phyloP scores from a whole-genome alignment of 2,797 vertebrate species.

The Ataeniobius toweri region DNA sequence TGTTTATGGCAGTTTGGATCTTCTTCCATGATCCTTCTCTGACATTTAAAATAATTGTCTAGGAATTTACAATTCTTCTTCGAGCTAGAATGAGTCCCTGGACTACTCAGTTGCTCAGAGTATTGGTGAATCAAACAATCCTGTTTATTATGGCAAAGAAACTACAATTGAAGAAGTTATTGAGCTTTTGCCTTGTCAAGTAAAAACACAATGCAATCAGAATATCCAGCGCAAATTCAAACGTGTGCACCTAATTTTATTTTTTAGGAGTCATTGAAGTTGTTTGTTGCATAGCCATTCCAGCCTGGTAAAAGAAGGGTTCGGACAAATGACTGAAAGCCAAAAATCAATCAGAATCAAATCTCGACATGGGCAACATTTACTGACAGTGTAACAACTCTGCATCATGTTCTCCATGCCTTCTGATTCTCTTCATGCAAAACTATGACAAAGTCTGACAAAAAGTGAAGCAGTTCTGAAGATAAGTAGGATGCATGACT shows the following conservation, averaged over 20 bases:
- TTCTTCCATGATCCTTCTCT: no score
- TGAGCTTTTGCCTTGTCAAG: not conserved
- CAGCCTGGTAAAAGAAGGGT: not conserved
- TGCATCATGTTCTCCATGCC: not conserved
- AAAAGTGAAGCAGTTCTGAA: not conserved
- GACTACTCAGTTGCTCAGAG: not conserved
- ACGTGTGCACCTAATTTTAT: not conserved
- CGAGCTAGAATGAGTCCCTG: not conserved
- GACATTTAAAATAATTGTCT: no score
- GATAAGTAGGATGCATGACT: slow-evolving; percentile 2
- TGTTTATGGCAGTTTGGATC: no score
- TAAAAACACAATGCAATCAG: not conserved
- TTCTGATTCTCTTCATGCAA: not conserved
- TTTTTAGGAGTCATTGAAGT: not conserved
- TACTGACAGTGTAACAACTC: not conserved
- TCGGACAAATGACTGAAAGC: not conserved
- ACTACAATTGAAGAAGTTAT: not conserved
- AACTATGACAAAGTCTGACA: not conserved
- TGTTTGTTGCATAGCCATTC: not conserved
- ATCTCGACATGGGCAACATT: no score
- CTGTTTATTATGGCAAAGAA: not conserved
- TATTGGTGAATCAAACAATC: not conserved
- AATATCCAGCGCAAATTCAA: not conserved
- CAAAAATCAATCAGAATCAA: not conserved
- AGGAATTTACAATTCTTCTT: not conserved